Base-by-base conservation (phyloP, 2,888 invertebrate genomes). In the Epirrhoe alternata region DNA sequence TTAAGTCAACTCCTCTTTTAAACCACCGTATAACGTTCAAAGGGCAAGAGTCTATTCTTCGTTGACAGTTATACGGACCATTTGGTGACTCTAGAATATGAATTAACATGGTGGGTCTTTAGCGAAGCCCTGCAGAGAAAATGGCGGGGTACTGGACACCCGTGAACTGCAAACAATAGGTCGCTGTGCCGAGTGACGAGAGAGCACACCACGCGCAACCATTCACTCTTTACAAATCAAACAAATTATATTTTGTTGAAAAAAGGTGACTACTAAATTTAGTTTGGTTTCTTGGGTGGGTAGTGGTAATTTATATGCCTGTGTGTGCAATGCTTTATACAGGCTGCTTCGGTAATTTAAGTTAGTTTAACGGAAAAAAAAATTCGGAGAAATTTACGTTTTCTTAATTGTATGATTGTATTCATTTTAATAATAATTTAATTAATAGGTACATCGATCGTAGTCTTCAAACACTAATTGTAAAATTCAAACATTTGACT, bases 211-310 rank as follows among this genome's bases (percentile, higher is more conserved):
- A 80, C 84, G 82, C 81, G 83, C 84, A 72, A 62, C 86, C 80
- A 89, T 90, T 89, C 88, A 86, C 82, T 87, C 90, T 86, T 86
- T 89, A 90, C 89, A 92, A 92, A 90, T 90, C 90, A 91, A 89
- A 91, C 90, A 91, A 90, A 92, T 92, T 92, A 89, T 90, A 88
- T 89, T 47, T 89, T 88, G 84, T 87, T 83, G 82, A 84, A 89
- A 88, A 86, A 88, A 85, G 78, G 81, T 83, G 82, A 86, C 85
- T 85, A 83, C 82, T 82, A 81, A 82, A 81, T 81, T 83, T 80
- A 82, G 84, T 82, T 64, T 65, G 67, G 68, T 63, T 77, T 66
- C 68, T 66, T 68, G 69, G 68, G 68, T 64, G 70, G 67, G 64
- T 74, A 69, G 64, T 54, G 65, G 68, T 72, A 70, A 71, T 71